phyloP scores from a whole-genome alignment of 2,113 vertebrate species.

The Columba janthina region DNA sequence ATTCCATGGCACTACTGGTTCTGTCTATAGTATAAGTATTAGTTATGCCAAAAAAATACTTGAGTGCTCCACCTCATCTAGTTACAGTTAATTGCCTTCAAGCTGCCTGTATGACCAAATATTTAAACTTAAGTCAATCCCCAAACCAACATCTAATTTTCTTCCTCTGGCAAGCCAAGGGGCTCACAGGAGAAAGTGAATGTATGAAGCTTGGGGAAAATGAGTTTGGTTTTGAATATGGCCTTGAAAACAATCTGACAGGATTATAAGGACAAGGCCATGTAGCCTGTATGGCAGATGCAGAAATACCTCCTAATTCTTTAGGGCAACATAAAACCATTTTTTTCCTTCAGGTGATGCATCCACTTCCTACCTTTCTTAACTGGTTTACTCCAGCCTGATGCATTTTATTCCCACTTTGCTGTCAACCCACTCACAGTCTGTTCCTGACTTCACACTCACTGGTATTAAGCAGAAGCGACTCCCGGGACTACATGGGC shows the following conservation, averaged over 20 bases:
- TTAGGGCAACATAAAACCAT: background rate
- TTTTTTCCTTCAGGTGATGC: background rate
- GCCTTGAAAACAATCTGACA: background rate
- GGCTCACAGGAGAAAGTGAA: background rate
- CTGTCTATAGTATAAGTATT: background rate
- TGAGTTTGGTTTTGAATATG: background rate
- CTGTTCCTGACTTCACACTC: background rate
- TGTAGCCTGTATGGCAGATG: background rate
- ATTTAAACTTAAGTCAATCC: background rate
- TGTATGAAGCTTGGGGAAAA: background rate
- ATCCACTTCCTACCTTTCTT: background rate
- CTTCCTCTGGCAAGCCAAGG: background rate
- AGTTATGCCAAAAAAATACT: background rate
- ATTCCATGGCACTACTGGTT: background rate
- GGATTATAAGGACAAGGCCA: background rate
- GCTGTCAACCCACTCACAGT: background rate
- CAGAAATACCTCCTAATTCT: background rate
- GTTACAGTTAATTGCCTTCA: background rate
- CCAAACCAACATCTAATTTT: background rate
- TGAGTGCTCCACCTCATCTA: background rate
- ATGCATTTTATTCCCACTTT: background rate
- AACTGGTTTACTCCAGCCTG: background rate
- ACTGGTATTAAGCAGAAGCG: background rate
- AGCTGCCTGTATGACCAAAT: background rate
- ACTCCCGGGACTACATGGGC: fast-evolving